Evolutionary conservation across 2,797 vertebrate species (phyloP), one percentile per base, ranked within the genome.

Genomic region (Gymnocypris eckloni): DNA sequence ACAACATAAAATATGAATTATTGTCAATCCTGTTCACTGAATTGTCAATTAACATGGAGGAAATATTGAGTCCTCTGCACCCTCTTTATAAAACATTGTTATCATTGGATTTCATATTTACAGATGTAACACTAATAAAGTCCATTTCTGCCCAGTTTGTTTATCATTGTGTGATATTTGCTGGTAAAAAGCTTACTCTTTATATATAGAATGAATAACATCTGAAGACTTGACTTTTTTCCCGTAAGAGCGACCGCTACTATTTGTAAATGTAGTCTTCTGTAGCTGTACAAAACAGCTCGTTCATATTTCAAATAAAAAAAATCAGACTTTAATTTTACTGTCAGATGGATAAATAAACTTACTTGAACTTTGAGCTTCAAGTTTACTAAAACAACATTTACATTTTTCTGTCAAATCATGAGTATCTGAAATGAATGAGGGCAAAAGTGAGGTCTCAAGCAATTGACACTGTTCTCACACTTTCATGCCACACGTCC

Each of bases 1-100:
- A 96, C 95, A 96, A 96, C 96, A 96, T 94, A 95, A 90, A 94
- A 91, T 94, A 95, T 95, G 94, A 95, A 95, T 94, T 95, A 94
- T 95, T 93, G 94, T 95, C 95, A 91, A 92, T 96, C 95, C 95
- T 93, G 84, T 90, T 90, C 82, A 92, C 92, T 93, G 92, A 90
- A 94, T 81, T 76, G 86, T 87, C 70, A 70, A 71, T 88, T 83
- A 82, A 70, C 70, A 83, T 86, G 39, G 82, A 84, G 72, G 86
- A 77, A 69, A 70, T 79, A 52, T 67, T 39, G 71, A 52, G 67
- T 85, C 70, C 64, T 82, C 50, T 71, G 71, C 18, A 81, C 37
- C 56, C 77, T 72, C 75, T 87, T 86, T 88, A 88, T 86, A 79
- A 82, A 85, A 71, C 48, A 72, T 82, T 88, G 78, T 87, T 86